Conservation (phyloP, 2,888 invertebrate genomes). For the Psylliodes chrysocephalus region DNA sequence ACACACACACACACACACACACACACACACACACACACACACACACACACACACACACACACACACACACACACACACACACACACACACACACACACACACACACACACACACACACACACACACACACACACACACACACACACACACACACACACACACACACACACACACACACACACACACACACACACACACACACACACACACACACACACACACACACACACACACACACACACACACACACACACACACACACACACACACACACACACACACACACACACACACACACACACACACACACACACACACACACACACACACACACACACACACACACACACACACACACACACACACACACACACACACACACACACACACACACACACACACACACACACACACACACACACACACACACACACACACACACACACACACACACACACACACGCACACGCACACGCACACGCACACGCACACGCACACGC, state of each 20-base stretch:
- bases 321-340: slow-evolving; percentile 6
- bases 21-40: slow-evolving; percentile 6
- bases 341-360: slow-evolving; percentile 6
- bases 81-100: slow-evolving; percentile 6
- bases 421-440: slow-evolving; percentile 6
- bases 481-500: slow-evolving; percentile 1
- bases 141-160: slow-evolving; percentile 6
- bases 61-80: slow-evolving; percentile 6
- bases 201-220: slow-evolving; percentile 6
- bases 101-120: slow-evolving; percentile 6
- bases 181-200: slow-evolving; percentile 6
- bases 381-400: slow-evolving; percentile 6
- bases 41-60: slow-evolving; percentile 6
- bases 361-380: slow-evolving; percentile 6
- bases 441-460: slow-evolving; percentile 6
- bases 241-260: slow-evolving; percentile 6
- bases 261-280: slow-evolving; percentile 6
- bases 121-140: slow-evolving; percentile 6
- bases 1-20: slow-evolving; percentile 6
- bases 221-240: slow-evolving; percentile 6
- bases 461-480: slow-evolving; percentile 2
- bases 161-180: slow-evolving; percentile 6
- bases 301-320: slow-evolving; percentile 6
- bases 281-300: slow-evolving; percentile 6
- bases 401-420: slow-evolving; percentile 6